These are phyloP conservation scores for Charanyca ferruginea DNA, from an alignment of 2,888 invertebrate genomes.

Conservation along the genomic window DNA sequence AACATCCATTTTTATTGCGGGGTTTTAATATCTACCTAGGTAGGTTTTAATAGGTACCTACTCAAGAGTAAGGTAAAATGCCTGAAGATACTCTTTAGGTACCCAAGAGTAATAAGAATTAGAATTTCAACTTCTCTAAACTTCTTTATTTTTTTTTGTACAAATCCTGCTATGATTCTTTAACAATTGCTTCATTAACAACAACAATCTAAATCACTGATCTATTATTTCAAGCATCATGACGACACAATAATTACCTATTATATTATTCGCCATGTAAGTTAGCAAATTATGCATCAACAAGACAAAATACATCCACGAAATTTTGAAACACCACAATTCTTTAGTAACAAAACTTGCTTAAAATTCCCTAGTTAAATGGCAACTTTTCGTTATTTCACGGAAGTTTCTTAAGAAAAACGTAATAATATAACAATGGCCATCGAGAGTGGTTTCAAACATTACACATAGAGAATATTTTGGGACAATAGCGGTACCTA, in stretches of 20 bases:
- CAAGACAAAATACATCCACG: slow-evolving; percentile 30
- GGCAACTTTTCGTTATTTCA: slow-evolving; percentile 69
- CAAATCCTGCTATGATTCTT: no score
- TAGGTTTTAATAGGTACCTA: no score
- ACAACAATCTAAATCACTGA: no score
- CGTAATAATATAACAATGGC: slow-evolving; percentile 78
- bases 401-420: slow-evolving; percentile 82
- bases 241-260: slow-evolving; percentile 22
- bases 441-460: slow-evolving; percentile 71
- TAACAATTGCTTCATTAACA: no score
- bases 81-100: no score
- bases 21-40: no score
- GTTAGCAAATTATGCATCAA: slow-evolving; percentile 13
- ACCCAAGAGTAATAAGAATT: no score
- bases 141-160: no score
- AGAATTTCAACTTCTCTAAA: no score
- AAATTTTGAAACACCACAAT: slow-evolving; percentile 36
- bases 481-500: slow-evolving; percentile 66
- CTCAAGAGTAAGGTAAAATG: no score
- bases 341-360: slow-evolving; percentile 64
- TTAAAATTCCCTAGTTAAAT: slow-evolving; percentile 65
- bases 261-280: slow-evolving; percentile 29
- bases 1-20: no score
- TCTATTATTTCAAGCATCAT: slow-evolving; percentile 13
- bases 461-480: slow-evolving; percentile 67